Conservation (phyloP, 2,888 invertebrate species). For the Corbicula japonica region DNA sequence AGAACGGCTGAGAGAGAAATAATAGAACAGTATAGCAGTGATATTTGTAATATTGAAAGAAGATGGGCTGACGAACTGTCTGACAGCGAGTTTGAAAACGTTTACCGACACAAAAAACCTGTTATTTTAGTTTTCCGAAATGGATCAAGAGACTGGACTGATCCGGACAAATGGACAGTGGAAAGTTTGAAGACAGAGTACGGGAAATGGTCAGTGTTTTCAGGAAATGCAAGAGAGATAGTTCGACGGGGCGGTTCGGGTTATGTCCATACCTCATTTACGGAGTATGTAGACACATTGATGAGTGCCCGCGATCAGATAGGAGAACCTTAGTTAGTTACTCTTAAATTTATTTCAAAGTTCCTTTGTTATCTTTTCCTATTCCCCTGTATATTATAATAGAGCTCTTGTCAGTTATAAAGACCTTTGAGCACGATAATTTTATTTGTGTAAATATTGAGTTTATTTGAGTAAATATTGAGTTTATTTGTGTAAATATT, state of each 20-base stretch:
- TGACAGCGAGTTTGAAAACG: constrained; percentile 73
- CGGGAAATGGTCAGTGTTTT: constrained; percentile 75
- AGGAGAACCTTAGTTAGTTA: constrained; percentile 77
- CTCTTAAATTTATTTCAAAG: no score
- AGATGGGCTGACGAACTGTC: constrained; percentile 68
- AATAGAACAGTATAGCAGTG: constrained; percentile 56
- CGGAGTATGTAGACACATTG: constrained; percentile 72
- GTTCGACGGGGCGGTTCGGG: constrained; percentile 81
- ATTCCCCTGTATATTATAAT: no score
- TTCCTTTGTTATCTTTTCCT: no score
- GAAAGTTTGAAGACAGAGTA: constrained; percentile 72
- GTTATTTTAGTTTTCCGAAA: constrained; percentile 78
- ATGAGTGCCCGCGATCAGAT: constrained; percentile 63
- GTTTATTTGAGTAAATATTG: no score
- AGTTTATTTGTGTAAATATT: no score
- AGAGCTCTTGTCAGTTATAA: no score
- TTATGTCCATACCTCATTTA: constrained; percentile 72
- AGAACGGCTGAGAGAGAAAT: constrained; percentile 66
- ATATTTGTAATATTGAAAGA: constrained; percentile 76
- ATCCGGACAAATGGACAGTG: constrained; percentile 76
- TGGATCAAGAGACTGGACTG: constrained; percentile 81
- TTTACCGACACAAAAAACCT: constrained; percentile 78
- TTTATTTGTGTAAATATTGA: no score
- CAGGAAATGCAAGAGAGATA: constrained; percentile 81
- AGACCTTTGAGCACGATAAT: no score